Evolutionary conservation across 2,113 vertebrate species (phyloP).

Genomic region (Opisthocomus hoazin): DNA sequence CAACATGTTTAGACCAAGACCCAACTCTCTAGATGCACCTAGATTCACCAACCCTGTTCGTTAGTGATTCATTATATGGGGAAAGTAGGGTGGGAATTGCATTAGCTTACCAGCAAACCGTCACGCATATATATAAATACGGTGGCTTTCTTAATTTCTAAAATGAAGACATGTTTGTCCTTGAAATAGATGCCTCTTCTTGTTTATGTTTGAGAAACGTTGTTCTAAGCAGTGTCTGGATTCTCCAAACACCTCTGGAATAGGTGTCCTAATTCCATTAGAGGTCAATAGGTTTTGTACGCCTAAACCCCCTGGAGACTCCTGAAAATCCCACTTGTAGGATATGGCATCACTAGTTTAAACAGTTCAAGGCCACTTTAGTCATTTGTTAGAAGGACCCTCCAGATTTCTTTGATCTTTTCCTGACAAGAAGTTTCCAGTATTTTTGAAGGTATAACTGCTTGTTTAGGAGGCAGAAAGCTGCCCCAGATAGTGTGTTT

Average conservation of each 20-base stretch:
- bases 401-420: slow-evolving; percentile 20
- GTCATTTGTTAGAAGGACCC: background rate
- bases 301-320: background rate
- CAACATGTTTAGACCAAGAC: background rate
- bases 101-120: background rate
- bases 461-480: background rate
- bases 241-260: slow-evolving; percentile 20
- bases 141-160: background rate
- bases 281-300: background rate
- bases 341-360: background rate
- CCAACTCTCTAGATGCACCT: background rate
- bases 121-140: background rate
- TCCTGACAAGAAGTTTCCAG: background rate
- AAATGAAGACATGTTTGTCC: rapidly evolving
- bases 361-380: background rate
- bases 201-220: background rate
- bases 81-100: background rate
- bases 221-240: background rate
- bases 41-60: background rate
- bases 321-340: slow-evolving; percentile 8
- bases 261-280: slow-evolving; percentile 28
- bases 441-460: background rate
- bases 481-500: background rate
- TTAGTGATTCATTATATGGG: background rate
- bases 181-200: background rate